These are phyloP conservation scores for Ceyx cyanopectus DNA, from an alignment of 2,113 vertebrate species.

Conservation along the genomic window DNA sequence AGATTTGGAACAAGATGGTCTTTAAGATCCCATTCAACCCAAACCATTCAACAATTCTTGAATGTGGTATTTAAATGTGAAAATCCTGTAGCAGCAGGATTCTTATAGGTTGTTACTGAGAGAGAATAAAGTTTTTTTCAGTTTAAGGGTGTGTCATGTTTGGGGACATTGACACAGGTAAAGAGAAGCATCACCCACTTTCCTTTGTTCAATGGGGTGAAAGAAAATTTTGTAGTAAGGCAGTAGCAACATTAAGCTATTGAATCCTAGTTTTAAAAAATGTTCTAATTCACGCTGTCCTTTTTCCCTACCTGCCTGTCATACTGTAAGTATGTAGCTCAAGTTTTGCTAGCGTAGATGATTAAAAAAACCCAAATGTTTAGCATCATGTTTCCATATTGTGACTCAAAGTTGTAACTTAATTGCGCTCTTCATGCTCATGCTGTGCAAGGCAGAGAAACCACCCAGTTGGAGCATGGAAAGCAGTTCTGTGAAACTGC, in stretches of 20 bases:
- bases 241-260: background rate
- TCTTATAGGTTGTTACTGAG: background rate
- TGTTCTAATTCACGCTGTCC: background rate
- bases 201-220: background rate
- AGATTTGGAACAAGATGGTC: no score
- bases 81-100: background rate
- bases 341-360: background rate
- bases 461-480: background rate
- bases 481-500: background rate
- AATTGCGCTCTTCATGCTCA: background rate
- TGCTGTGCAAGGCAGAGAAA: background rate
- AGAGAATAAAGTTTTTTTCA: background rate
- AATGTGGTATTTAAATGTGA: background rate
- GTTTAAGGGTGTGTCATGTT: background rate
- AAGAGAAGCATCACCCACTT: background rate
- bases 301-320: background rate
- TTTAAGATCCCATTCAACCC: no score
- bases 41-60: background rate
- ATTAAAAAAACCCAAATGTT: background rate
- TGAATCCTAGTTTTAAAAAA: background rate
- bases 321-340: background rate
- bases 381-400: rapidly evolving
- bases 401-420: background rate
- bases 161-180: background rate
- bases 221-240: background rate